phyloP scores from a whole-genome alignment of 1,140 invertebrate genomes.

The Lordiphosa stackelbergi region DNA sequence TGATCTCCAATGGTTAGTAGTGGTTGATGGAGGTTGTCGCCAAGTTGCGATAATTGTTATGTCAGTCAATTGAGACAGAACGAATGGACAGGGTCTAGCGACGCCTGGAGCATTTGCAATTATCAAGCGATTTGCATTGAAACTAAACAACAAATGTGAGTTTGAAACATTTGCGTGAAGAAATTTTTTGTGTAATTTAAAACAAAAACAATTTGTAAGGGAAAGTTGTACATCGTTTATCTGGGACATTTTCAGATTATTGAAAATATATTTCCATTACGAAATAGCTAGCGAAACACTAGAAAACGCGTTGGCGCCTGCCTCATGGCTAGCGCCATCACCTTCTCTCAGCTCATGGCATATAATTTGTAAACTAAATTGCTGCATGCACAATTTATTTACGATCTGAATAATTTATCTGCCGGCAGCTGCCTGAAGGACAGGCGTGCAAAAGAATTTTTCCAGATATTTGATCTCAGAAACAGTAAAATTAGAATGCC shows the following conservation, averaged over 20 bases:
- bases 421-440: slow-evolving; percentile 36
- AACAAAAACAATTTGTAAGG: background rate
- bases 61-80: slow-evolving; percentile 43
- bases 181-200: no score
- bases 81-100: slow-evolving; percentile 14
- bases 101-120: slow-evolving; percentile 67
- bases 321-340: slow-evolving; percentile 34
- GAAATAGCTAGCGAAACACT: background rate
- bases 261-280: background rate
- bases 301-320: slow-evolving; percentile 1
- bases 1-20: no score
- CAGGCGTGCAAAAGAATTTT: slow-evolving; percentile 18
- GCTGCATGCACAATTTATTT: slow-evolving; percentile 46
- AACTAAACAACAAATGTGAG: slow-evolving; percentile 50
- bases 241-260: no score
- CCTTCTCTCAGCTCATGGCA: slow-evolving; percentile 40
- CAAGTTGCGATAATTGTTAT: slow-evolving; percentile 66
- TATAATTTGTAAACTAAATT: slow-evolving; percentile 59
- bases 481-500: background rate
- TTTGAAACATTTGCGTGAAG: slow-evolving; percentile 49
- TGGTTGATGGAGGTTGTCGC: slow-evolving; percentile 28
- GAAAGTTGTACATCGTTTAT: no score
- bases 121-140: slow-evolving; percentile 43
- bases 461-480: slow-evolving; percentile 1
- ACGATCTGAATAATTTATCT: slow-evolving; percentile 49